Conservation (phyloP, 2,888 invertebrate species). For the Drosophila mimica region DNA sequence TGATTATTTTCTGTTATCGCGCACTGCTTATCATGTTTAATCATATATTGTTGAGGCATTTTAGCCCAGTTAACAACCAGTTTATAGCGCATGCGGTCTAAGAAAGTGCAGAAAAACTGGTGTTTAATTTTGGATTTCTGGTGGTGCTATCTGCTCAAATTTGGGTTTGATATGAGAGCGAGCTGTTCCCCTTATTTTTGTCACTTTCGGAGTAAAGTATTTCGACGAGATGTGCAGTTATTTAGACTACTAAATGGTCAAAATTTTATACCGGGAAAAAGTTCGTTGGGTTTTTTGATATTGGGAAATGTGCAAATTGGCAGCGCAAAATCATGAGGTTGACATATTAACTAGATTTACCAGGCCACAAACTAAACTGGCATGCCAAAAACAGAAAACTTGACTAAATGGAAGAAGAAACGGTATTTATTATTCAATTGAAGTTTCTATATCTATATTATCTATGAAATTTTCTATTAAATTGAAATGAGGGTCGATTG, state of each 20-base stretch:
- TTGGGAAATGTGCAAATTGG: background rate
- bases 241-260: background rate
- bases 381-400: background rate
- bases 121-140: background rate
- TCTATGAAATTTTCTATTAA: background rate
- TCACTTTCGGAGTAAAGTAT: slow-evolving; percentile 24
- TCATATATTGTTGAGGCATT: too few species aligned
- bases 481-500: background rate
- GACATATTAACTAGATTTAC: background rate
- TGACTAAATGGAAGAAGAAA: background rate
- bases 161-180: too few species aligned
- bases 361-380: background rate
- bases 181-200: background rate
- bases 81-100: background rate
- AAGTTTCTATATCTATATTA: background rate
- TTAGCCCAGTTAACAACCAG: background rate
- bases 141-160: background rate
- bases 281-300: background rate
- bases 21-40: too few species aligned
- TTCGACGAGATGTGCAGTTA: background rate
- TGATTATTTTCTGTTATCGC: too few species aligned
- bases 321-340: background rate
- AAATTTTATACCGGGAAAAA: background rate
- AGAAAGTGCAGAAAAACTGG: background rate
- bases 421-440: background rate